Percentiles rank a stretch among this genome's conserved stretches.
phyloP scores from a whole-genome alignment of 2,797 vertebrate genomes.

The Falco rusticolus region DNA sequence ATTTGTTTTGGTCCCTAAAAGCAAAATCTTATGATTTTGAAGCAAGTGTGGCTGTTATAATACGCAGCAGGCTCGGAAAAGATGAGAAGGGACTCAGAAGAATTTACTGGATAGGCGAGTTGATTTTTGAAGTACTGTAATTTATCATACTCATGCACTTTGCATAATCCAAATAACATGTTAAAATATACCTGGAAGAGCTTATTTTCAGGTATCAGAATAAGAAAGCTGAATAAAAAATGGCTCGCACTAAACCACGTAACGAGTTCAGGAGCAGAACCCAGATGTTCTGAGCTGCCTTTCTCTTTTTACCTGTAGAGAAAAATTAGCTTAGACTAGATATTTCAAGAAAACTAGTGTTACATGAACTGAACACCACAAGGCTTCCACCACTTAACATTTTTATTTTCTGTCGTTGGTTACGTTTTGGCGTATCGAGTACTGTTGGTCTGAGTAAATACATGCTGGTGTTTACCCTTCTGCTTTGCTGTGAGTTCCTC shows the following conservation, averaged over 20 bases:
- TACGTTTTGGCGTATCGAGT: background rate
- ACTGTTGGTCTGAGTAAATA: background rate
- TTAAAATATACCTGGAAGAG: background rate
- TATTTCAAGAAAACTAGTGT: background rate
- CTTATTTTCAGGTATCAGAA: background rate
- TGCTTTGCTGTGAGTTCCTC: background rate
- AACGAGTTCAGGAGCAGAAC: background rate
- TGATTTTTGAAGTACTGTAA: background rate
- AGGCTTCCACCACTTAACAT: background rate
- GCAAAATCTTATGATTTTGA: background rate
- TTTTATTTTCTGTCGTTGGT: background rate
- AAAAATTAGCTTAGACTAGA: background rate
- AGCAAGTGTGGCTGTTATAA: background rate
- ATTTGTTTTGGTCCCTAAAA: background rate
- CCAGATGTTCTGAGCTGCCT: background rate
- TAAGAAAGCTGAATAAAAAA: background rate
- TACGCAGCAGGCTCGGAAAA: background rate
- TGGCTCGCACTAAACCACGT: background rate
- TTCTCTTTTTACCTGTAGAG: background rate
- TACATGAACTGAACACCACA: background rate
- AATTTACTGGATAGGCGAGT: background rate
- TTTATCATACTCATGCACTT: background rate
- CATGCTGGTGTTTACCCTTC: background rate
- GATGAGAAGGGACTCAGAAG: background rate
- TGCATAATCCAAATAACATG: background rate